Conservation (phyloP, 2,888 invertebrate species). For the Unio delphinus region DNA sequence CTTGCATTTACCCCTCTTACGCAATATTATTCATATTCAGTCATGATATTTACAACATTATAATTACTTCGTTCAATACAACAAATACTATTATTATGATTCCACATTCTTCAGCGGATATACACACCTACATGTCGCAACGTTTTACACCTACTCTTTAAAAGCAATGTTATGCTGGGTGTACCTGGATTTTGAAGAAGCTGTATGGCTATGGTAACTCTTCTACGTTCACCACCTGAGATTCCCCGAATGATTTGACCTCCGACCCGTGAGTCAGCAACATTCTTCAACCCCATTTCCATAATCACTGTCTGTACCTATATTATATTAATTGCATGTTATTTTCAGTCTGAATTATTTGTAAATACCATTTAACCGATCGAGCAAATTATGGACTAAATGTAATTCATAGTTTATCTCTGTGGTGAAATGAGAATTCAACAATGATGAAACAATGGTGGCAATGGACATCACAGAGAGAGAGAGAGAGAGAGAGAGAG, state of each 20-base stretch:
- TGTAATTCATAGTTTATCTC: too few species aligned
- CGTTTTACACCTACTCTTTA: too few species aligned
- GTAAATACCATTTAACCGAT: too few species aligned
- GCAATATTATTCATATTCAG: too few species aligned
- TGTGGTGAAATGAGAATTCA: too few species aligned
- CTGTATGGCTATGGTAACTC: conserved; percentile 92
- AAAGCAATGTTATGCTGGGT: not conserved
- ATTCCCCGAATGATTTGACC: conserved; percentile 83
- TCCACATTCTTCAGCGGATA: not conserved
- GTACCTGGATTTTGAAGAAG: conserved; percentile 74
- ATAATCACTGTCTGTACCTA: conserved; percentile 77
- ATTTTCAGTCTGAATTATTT: too few species aligned
- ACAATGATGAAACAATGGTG: too few species aligned
- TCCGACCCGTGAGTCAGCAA: conserved; percentile 77
- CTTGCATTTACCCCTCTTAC: too few species aligned
- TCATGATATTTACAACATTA: not conserved
- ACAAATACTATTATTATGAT: not conserved
- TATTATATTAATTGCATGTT: conserved; percentile 55
- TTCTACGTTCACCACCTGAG: conserved; percentile 89
- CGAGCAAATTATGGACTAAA: too few species aligned
- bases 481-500: too few species aligned
- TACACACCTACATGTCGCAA: too few species aligned
- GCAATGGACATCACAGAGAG: too few species aligned
- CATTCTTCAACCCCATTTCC: conserved; percentile 92
- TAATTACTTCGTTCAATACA: not conserved